A percentile compares a stretch with the other conserved stretches of the same genome.
Conservation (phyloP, 30 jellyfish, hydroid and myxozoan genomes). For the Turritopsis rubra region DNA sequence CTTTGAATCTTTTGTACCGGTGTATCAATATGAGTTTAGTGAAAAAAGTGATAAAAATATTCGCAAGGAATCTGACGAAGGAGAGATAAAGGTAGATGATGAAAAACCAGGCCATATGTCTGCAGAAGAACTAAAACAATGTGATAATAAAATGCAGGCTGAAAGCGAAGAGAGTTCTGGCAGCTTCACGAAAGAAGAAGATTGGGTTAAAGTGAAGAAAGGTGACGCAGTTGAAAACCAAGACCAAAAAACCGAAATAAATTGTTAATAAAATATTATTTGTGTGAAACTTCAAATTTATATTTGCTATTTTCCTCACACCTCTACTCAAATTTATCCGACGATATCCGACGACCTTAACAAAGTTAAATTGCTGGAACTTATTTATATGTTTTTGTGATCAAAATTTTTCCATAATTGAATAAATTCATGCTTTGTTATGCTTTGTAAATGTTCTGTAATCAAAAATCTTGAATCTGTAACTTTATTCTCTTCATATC, state of each 20-base stretch:
- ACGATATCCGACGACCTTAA: too few relatives aligned
- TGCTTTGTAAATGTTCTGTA: neutral
- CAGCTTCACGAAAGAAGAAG: slow-evolving; percentile 59
- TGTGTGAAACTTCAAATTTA: neutral
- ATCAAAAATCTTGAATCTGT: too few relatives aligned
- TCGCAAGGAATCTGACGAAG: neutral
- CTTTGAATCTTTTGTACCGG: slow-evolving; percentile 88
- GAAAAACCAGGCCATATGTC: too few relatives aligned
- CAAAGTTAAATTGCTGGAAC: neutral
- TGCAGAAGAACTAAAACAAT: neutral
- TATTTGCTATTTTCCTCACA: neutral
- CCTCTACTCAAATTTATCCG: neutral
- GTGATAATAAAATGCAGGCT: slow-evolving; percentile 17
- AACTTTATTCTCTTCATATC: too few relatives aligned
- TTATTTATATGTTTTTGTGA: too few relatives aligned
- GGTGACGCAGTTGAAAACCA: slow-evolving; percentile 37
- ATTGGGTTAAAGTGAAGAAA: slow-evolving; percentile 84
- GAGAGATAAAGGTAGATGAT: slow-evolving; percentile 29
- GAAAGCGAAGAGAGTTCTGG: slow-evolving; percentile 47
- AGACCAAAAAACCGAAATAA: neutral
- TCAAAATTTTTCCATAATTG: neutral
- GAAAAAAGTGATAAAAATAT: slow-evolving; percentile 23
- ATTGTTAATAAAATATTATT: neutral
- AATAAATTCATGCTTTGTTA: neutral
- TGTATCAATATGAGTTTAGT: slow-evolving; percentile 43